Base-by-base conservation (phyloP, 2,113 vertebrate species). In the Scatophagus argus region DNA sequence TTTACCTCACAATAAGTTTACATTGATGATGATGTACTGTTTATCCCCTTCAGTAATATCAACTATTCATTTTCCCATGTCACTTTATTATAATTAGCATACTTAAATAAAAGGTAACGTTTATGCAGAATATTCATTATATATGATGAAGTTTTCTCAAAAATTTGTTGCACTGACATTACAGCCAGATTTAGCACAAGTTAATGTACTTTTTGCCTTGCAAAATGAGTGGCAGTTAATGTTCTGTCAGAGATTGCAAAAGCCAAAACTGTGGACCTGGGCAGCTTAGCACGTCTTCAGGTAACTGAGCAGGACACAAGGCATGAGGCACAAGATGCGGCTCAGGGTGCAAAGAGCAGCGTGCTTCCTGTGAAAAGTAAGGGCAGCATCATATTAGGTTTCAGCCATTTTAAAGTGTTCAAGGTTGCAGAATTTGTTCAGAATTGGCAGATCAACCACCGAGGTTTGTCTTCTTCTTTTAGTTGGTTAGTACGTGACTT, bases 351-450 rank as follows among this genome's bases (percentile, higher is more conserved):
- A 25, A 74, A 79, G 44, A 88, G 82, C 78, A 83, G 71, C 34
- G 23, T 19, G 25, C 64, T 73, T 32, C 25, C 69, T 71, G 78
- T 81, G 82, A 82, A 74, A 52, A 55, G 31, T 67, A 83, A 12
- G 59, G 87, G 75, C 87, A 91, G 82, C 89, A 86, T 81, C 87
- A 83, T 80, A 29, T 70, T 9, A 29, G 79, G 77, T 27, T 79
- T 81, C 61, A 60, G 59, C 81, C 88, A 84, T 91, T 85, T 87
- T 81, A 81, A 88, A 85, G 72, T 63, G 23, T 19, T 1, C 16
- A 43, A 49, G 0, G 29, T 23, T 13, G 31, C 11, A n/a, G 43
- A 49, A 12, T 70, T 60, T 60, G 1, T 44, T 63, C 39, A 39
- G 47, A 47, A 34, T 64, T 67, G 54, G 60, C 58, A 75, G 76